Conservation (phyloP, 2,888 invertebrate genomes). For the Troides helena region DNA sequence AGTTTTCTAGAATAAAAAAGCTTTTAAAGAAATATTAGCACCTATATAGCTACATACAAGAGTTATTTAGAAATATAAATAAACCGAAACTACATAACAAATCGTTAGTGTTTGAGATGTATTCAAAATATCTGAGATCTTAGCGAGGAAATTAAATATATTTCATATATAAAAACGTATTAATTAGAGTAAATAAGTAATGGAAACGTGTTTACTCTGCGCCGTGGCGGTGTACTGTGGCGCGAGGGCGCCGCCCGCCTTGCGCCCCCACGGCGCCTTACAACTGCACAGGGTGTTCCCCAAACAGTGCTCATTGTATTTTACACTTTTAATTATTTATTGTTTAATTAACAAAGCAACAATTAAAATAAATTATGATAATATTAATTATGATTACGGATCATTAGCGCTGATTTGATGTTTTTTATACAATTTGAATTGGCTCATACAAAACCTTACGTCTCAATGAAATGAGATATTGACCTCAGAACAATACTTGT, state of each 20-base stretch:
- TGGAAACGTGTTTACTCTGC: conserved; percentile 45
- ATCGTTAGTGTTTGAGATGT: no score
- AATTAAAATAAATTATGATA: neutral
- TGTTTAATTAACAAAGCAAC: conserved; percentile 30
- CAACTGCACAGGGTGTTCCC: conserved; percentile 62
- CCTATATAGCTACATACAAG: no score
- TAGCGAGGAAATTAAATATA: no score
- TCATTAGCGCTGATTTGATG: neutral
- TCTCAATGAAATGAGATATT: no score
- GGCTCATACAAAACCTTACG: neutral
- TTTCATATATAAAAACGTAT: neutral
- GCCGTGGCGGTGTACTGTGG: conserved; percentile 41
- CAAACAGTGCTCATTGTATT: conserved; percentile 43
- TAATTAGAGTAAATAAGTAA: conserved; percentile 30
- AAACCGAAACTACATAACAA: no score
- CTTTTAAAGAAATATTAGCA: no score
- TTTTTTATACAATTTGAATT: neutral
- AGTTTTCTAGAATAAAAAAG: no score
- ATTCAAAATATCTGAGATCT: no score
- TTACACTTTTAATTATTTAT: conserved; percentile 41
- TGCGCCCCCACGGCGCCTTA: conserved; percentile 73
- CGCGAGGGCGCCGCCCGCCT: conserved; percentile 68
- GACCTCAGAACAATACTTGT: no score
- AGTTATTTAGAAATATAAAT: no score
- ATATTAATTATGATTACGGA: neutral